phyloP scores from a whole-genome alignment of 2,888 invertebrate species.

The Chalcis sispes region DNA sequence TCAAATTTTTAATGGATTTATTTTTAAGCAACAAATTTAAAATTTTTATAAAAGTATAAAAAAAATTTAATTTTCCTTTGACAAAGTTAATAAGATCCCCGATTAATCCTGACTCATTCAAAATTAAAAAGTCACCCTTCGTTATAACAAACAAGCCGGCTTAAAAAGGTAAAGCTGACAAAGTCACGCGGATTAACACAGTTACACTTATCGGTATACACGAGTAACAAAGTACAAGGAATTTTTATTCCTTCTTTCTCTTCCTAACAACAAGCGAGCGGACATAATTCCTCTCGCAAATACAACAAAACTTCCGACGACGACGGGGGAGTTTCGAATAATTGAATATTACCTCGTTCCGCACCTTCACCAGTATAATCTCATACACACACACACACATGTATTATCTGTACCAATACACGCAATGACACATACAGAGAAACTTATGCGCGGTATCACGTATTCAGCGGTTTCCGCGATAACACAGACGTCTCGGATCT shows the following conservation, averaged over 20 bases:
- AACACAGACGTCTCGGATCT: too few relatives aligned
- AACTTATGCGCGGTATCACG: too few relatives aligned
- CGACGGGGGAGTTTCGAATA: conserved; percentile 21
- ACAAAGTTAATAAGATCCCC: too few relatives aligned
- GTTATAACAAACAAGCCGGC: neutral
- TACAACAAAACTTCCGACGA: neutral
- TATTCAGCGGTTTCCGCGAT: too few relatives aligned
- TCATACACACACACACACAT: neutral
- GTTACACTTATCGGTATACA: neutral
- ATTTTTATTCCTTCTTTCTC: neutral
- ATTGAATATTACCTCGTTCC: conserved; percentile 10
- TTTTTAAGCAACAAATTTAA: too few relatives aligned
- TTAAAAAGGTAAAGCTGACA: neutral
- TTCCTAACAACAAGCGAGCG: neutral
- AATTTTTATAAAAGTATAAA: too few relatives aligned
- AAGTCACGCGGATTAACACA: conserved; percentile 13
- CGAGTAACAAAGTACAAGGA: conserved; percentile 8
- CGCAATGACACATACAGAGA: too few relatives aligned
- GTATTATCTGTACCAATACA: neutral
- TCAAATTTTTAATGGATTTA: too few relatives aligned
- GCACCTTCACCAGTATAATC: neutral
- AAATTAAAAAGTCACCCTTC: conserved; percentile 13
- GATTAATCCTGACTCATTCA: neutral
- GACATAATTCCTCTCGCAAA: conserved; percentile 32
- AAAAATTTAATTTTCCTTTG: too few relatives aligned